Evolutionary conservation across 2,797 vertebrate genomes (phyloP), one percentile per base, ranked within the genome.

Genomic region (Chiroxiphia lanceolata): DNA sequence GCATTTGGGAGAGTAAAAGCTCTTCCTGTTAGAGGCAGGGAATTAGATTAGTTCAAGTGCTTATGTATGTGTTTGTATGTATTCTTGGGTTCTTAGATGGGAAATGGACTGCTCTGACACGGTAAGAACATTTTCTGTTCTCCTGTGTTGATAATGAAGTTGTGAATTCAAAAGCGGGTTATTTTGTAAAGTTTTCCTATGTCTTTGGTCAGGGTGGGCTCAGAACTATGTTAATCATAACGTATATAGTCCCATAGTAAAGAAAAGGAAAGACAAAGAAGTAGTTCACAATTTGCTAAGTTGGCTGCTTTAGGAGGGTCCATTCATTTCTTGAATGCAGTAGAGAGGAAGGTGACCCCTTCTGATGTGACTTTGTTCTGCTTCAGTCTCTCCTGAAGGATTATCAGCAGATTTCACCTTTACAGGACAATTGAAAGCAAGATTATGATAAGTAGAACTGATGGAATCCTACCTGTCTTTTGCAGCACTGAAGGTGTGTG

Each of bases 81-180:
- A 0, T 34, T 57, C 7, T 57, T 33, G 8, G 21, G 40, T 2
- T 68, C 25, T 40, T 2, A 13, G 53, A 3, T 9, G 10, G 36
- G 13, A 25, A 51, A 8, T 33, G 22, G 34, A 6, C 19, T 23
- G 11, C 6, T 1, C 29, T 51, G 40, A 27, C 0, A 1, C 0
- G 19, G 31, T 84, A 63, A 85, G 72, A 80, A 13, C 0, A 0
- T 29, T 67, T 69, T 87, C 3, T 50, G 4, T 38, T 76, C 3
- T 65, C 13, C 6, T 65, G 9, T 27, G 7, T 31, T 53, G 26
- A 6, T 72, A 64, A 42, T 47, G 22, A 65, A 54, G 45, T 23
- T 77, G 18, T 80, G 14, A 70, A 25, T 54, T 72, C 9, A 48
- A 40, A 29, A 75, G 22, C 4, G 77, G 10, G 10, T 40, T 70